Evolutionary conservation across 2,797 vertebrate genomes (phyloP), one percentile per base, ranked within the genome.

Genomic region (Poeciliopsis paucimaculata): DNA sequence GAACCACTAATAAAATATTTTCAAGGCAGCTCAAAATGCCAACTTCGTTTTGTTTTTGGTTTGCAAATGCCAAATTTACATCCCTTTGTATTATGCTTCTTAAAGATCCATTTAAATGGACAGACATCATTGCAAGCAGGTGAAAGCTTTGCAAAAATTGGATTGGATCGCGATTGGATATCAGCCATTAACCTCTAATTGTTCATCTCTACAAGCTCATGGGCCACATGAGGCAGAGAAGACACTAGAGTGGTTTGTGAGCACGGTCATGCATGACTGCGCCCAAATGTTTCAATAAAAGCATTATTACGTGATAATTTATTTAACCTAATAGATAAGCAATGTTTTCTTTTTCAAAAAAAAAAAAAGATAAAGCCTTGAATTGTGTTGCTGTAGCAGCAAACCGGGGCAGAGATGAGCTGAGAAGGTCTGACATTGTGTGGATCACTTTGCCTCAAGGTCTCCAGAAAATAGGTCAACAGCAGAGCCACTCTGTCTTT

Each of bases 391-490:
- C 15, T 76, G 53, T 64, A 72, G 53, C n/a, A 82, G 71, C 90
- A 90, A 91, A 87, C 82, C 86, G 76, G 60, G 41, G 66, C 0
- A 51, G 83, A 88, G 84, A 87, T 64, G 74, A 78, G 64, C 36
- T 49, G 39, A 49, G 46, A 66, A 87, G 89, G 88, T 90, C 87
- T 88, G 89, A 91, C 86, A 88, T 87, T 81, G 80, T 31, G 72
- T 91, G 82, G 79, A 71, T 88, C 78, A 53, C 64, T 88, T 79
- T 88, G 93, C 93, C 91, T 91, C 75, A 73, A 93, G 94, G 93
- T 86, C 77, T 88, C 77, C 73, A 81, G 86, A 90, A 96, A 91
- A 85, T 94, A 94, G 94, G 95, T 83, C 94, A 94, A 75, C 82
- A 53, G 88, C 88, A 72, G 86, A 92, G 91, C 85, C 88, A 88